Evolutionary conservation across 2,113 vertebrate species (phyloP).

Genomic region (Pangasianodon gigas): DNA sequence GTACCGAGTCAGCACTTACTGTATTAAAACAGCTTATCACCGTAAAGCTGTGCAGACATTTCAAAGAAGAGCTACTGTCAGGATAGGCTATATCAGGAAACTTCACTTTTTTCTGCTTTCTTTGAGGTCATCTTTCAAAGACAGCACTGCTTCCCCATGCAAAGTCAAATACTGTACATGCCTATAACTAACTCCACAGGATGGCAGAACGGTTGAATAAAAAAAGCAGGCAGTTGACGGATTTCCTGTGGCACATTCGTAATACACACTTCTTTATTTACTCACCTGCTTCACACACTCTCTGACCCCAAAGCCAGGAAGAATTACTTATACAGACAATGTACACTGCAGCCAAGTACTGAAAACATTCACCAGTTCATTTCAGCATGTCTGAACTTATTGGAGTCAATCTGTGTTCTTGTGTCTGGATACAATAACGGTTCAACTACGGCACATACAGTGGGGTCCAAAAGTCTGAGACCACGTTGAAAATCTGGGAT

Average conservation of each 20-base stretch:
- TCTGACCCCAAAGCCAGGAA: conserved; percentile 28
- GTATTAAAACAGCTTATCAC: not conserved
- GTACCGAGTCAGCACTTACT: conserved; percentile 10
- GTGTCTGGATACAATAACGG: not conserved
- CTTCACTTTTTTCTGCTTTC: not conserved
- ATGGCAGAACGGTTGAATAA: not conserved
- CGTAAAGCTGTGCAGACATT: not conserved
- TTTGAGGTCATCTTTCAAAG: not conserved
- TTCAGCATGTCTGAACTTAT: not conserved
- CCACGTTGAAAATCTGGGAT: not conserved
- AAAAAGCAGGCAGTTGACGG: not conserved
- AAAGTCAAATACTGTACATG: conserved; percentile 11
- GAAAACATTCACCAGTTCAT: not conserved
- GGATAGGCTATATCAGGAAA: not conserved
- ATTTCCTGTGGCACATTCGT: conserved; percentile 6
- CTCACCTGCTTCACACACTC: conserved; percentile 57
- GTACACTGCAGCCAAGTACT: not conserved
- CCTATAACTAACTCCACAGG: not conserved
- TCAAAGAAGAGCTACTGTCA: conserved; percentile 8
- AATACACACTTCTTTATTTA: conserved; percentile 66
- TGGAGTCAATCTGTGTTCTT: not conserved
- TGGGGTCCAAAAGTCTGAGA: not conserved
- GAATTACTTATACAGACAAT: not conserved
- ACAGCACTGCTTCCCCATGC: not conserved
- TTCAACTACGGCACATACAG: not conserved